Conservation (phyloP, 2,888 invertebrate species). For the Pinctada fucata region DNA sequence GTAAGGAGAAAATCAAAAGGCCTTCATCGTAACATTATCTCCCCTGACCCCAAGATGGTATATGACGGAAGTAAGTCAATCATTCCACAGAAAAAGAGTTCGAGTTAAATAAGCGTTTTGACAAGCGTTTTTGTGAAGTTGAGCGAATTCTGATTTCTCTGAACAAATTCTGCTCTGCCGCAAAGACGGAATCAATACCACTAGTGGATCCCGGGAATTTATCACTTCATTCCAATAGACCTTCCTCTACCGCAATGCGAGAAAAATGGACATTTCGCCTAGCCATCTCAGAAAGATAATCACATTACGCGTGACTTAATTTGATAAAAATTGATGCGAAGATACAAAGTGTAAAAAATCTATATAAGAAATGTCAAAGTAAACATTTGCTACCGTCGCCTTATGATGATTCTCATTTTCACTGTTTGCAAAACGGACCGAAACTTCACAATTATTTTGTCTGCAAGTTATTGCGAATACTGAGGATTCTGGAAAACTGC, state of each 20-base stretch:
- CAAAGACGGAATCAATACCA: neutral
- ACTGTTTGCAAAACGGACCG: neutral
- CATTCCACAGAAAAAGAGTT: neutral
- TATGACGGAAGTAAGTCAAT: constrained; percentile 1
- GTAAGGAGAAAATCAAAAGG: too few species aligned
- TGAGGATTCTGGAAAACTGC: too few species aligned
- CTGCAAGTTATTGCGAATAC: too few species aligned
- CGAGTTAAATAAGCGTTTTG: neutral
- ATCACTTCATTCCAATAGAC: neutral
- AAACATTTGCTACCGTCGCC: neutral
- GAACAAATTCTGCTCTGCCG: neutral
- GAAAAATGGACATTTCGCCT: neutral
- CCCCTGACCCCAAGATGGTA: neutral
- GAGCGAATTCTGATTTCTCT: neutral
- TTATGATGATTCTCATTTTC: neutral
- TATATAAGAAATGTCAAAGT: neutral
- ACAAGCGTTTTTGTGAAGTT: neutral
- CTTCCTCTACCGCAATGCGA: neutral
- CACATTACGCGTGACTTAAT: neutral
- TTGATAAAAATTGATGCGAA: constrained; percentile 2
- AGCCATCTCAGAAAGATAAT: neutral
- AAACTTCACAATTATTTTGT: too few species aligned
- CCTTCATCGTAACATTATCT: neutral
- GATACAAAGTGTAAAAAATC: neutral
- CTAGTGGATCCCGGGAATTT: neutral